These are phyloP conservation scores for Myrmecobius fasciatus DNA, from an alignment of 2,113 vertebrate species.

Conservation along the genomic window DNA sequence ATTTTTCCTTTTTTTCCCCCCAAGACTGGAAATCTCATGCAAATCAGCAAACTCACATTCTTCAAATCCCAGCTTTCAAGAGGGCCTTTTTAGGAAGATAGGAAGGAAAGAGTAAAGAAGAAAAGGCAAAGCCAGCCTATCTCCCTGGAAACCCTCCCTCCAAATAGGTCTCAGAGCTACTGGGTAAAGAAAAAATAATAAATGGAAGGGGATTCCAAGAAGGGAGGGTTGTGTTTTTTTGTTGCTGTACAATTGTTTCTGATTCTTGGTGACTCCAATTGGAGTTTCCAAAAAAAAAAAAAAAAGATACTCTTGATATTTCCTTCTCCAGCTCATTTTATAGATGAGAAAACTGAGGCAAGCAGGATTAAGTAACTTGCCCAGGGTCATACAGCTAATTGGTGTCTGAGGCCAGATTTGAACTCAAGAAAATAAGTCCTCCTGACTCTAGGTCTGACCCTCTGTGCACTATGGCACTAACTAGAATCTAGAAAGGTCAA, in stretches of 20 bases:
- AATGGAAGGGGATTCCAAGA: conserved; percentile 46
- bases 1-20: not conserved
- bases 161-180: conserved; percentile 49
- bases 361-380: too few species aligned
- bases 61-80: conserved; percentile 26
- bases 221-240: not conserved
- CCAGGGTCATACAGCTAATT: too few species aligned
- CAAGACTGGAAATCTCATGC: conserved; percentile 66
- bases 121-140: not conserved
- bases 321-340: too few species aligned
- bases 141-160: not conserved
- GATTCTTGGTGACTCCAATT: too few species aligned
- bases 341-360: too few species aligned
- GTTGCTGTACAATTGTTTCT: too few species aligned
- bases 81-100: not conserved
- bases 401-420: too few species aligned
- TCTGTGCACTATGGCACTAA: too few species aligned
- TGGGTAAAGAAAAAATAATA: not conserved
- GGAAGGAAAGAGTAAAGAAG: not conserved
- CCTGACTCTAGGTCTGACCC: too few species aligned
- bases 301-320: too few species aligned
- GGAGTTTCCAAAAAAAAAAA: too few species aligned
- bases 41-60: conserved; percentile 60
- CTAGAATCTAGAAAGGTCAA: not conserved
- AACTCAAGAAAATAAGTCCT: too few species aligned